Base-by-base conservation (phyloP, 2,888 invertebrate species). In the Parnassius orleans region DNA sequence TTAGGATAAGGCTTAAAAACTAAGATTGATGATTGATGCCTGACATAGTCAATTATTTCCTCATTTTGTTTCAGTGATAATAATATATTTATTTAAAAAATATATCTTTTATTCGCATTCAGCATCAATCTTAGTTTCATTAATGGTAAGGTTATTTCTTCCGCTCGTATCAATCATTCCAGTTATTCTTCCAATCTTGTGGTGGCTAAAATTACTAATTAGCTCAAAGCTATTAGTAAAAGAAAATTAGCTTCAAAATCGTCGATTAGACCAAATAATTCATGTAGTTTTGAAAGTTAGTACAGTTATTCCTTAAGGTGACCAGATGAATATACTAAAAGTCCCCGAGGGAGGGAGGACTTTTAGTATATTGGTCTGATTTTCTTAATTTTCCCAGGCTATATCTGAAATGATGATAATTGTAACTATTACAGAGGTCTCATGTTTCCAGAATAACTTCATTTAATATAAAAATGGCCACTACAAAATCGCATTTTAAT, bases 131-230 rank as follows among this genome's bases (percentile, higher is more conserved):
- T 83, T 74, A 78, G 81, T 74, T 63, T 72, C 66, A 53, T n/a
- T 64, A 51, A 53, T 44, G 24, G 63, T 57, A 61, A 62, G 62
- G 57, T 65, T 64, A 66, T 65, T 75, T 78, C 77, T 81, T 83
- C 82, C 78, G 81, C 72, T 74, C 77, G 68, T 71, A 68, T 66
- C 66, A 77, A 81, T 82, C 90, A 90, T 90, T 90, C 90, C 90
- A 87, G 73, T 69, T 71, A 78, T 81, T 80, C 87, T 90, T 89
- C 89, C 89, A 87, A 68, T 61, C 65, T 66, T 53, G 66, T 67
- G 53, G 64, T 60, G 60, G 65, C 52, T 61, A 14, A 14, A n/a
- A 12, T n/a, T 14, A 46, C 48, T 10, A 48, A 10, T 15, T 48
- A 10, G 9, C 14, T 14, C 2, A 43, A 43, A 11, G 43, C 10